Conservation (phyloP, 2,797 vertebrate genomes). For the Podarcis siculus region DNA sequence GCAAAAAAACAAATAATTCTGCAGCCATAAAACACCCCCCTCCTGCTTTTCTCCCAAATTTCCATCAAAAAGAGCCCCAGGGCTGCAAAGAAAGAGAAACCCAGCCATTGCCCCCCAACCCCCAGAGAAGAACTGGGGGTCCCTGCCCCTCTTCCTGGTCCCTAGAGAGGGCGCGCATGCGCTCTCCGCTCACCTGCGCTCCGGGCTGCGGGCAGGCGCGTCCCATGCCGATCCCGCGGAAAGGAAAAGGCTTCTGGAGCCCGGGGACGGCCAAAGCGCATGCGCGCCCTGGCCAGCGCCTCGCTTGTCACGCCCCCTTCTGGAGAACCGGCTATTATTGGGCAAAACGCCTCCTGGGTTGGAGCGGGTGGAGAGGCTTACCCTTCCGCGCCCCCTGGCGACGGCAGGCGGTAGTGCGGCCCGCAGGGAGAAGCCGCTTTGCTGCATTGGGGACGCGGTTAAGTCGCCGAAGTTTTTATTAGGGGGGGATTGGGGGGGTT, state of each 20-base stretch:
- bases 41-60: background rate
- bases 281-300: background rate
- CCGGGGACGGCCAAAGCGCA: background rate
- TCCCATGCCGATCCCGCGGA: accelerated
- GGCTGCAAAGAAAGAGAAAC: background rate
- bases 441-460: too few relatives aligned
- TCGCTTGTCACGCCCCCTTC: background rate
- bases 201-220: background rate
- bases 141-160: background rate
- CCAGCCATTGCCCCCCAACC: background rate
- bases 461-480: too few relatives aligned
- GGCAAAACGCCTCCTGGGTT: too few relatives aligned
- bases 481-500: too few relatives aligned
- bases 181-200: background rate
- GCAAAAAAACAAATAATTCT: too few relatives aligned
- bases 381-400: background rate
- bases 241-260: background rate
- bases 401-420: background rate
- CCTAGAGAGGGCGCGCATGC: background rate
- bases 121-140: background rate
- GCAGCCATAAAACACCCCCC: too few relatives aligned
- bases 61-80: too few relatives aligned
- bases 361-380: too few relatives aligned
- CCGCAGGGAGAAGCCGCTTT: background rate
- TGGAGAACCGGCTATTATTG: background rate